Evolutionary conservation across 2,113 vertebrate species (phyloP), one percentile per base, ranked within the genome.

Genomic region (Peromyscus californicus): DNA sequence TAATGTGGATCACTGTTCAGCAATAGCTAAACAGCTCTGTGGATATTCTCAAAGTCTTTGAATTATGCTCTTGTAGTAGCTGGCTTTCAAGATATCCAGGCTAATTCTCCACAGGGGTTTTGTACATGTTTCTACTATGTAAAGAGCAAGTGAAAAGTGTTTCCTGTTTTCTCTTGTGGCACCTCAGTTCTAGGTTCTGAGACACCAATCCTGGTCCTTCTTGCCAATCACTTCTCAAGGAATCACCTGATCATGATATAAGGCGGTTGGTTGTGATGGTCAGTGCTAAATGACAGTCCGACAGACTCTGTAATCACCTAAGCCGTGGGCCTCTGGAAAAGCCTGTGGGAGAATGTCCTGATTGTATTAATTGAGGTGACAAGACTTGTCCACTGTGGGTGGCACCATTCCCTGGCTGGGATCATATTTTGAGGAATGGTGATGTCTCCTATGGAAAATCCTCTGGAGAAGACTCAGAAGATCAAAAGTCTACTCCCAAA

Each of bases 161-260:
- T 6, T 5, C 76, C 8, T 59, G 26, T n/a, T 12, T 84, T n/a
- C 19, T 29, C 15, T 26, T 16, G 69, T 10, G 22, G 39, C 1
- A 17, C 6, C 51, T 92, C n/a, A 0, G 29, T 29, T 84, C 59
- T 17, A 29, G 48, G 70, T 69, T 80, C 84, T 24, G 16, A 80
- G 36, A 48, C 1, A 11, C 2, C 74, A 15, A 3, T 7, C 29
- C 2, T 0, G 1, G 7, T 29, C 13, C 10, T 4, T 31, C 1
- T 15, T 15, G 7, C 22, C 4, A 2, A 3, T 17, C 12, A 67
- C 39, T 26, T 45, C 24, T 48, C 80, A 83, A 17, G 2, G 70
- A 59, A 26, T 51, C 51, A 51, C 24, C 70, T 45, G 0, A 8
- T 12, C 17, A 1, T 8, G 26, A 48, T 1, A 29, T 21, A 21